Percentiles rank a stretch among this genome's conserved stretches.
Evolutionary conservation across 2,797 vertebrate genomes (phyloP).

Genomic region (Cossypha polioptera): DNA sequence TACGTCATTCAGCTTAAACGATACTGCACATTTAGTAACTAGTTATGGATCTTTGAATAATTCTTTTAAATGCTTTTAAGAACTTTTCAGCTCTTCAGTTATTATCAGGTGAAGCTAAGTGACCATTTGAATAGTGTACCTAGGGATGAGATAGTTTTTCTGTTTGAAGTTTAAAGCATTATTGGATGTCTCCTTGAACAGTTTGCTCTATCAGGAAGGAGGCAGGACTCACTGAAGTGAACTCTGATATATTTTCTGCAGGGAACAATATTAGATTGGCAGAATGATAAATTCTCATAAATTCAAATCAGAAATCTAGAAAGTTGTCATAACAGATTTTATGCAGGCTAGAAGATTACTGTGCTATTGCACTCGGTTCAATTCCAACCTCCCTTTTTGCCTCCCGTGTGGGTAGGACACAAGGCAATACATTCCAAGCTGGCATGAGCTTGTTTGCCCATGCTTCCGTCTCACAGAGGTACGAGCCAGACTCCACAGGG

Average conservation of each 20-base stretch:
- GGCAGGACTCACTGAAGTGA: background rate
- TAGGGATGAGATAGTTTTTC: background rate
- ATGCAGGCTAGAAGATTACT: background rate
- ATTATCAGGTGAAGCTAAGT: slow-evolving; percentile 25
- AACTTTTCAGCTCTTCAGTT: background rate
- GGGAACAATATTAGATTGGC: background rate
- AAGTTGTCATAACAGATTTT: background rate
- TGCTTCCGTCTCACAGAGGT: background rate
- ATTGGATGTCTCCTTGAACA: background rate
- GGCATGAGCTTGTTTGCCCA: background rate
- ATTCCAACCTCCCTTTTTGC: background rate
- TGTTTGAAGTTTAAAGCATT: slow-evolving; percentile 6
- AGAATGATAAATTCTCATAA: background rate
- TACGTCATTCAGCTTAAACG: background rate
- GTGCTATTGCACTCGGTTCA: background rate
- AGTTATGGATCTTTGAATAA: background rate
- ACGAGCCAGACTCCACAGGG: background rate
- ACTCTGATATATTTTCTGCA: background rate
- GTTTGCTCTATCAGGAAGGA: background rate
- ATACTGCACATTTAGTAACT: background rate
- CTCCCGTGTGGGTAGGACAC: background rate
- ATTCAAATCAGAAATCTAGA: background rate
- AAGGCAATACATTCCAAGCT: background rate
- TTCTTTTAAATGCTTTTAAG: slow-evolving; percentile 35
- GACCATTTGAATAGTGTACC: background rate